These are phyloP conservation scores for Etheostoma nigrum DNA, from an alignment of 2,797 vertebrate species.

Conservation along the genomic window DNA sequence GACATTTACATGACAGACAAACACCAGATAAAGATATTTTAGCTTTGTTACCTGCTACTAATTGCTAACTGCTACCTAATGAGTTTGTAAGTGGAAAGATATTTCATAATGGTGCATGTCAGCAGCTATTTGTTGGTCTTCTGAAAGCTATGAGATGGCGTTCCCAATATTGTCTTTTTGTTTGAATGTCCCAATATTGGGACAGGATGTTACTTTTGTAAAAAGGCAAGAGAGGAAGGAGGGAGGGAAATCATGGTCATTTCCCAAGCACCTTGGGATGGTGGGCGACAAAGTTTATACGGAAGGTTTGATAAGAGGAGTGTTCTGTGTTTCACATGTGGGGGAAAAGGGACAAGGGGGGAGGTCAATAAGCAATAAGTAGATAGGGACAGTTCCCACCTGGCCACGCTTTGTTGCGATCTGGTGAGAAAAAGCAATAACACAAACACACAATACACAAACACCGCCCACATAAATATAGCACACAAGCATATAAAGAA, in stretches of 20 bases:
- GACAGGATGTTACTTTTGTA: constrained; percentile 34
- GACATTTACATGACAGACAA: constrained; percentile 25
- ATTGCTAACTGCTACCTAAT: neutral
- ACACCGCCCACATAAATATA: constrained; percentile 48
- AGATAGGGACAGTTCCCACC: constrained; percentile 85
- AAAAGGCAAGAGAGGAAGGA: constrained; percentile 27
- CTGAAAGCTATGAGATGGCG: constrained; percentile 79
- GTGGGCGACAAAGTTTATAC: constrained; percentile 29
- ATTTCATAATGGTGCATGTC: neutral
- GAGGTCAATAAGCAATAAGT: constrained; percentile 49
- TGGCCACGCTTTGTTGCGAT: constrained; percentile 88
- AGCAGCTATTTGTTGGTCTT: constrained; percentile 36
- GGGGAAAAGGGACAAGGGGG: constrained; percentile 10
- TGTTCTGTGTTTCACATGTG: constrained; percentile 35
- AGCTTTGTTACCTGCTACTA: constrained; percentile 17
- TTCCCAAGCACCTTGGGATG: constrained; percentile 60
- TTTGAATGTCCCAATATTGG: constrained; percentile 70
- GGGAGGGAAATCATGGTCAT: constrained; percentile 31
- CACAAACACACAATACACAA: constrained; percentile 53
- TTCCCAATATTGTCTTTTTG: constrained; percentile 68
- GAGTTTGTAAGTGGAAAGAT: neutral
- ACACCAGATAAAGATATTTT: neutral
- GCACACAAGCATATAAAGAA: constrained; percentile 44
- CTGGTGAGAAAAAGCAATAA: constrained; percentile 84
- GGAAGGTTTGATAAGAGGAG: constrained; percentile 35